A percentile compares a stretch with the other conserved stretches of the same genome.
Evolutionary conservation across 2,888 invertebrate genomes (phyloP).

Genomic region (Lamellibrachia columna): DNA sequence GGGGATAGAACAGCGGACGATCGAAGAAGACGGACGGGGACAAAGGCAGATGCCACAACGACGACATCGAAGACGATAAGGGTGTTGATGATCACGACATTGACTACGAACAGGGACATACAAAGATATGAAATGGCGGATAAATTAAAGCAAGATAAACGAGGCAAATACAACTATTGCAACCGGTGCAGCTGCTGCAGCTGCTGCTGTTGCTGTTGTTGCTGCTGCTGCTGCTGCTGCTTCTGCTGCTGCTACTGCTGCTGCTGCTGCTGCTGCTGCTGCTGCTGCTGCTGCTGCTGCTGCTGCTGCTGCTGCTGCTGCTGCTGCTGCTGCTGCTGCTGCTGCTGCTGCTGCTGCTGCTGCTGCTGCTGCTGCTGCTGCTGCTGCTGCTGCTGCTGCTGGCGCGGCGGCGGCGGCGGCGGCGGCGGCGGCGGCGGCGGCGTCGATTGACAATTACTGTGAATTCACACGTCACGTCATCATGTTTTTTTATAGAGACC

Average conservation of each 20-base stretch:
- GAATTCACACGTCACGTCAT: neutral
- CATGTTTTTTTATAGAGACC: neutral
- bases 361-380: neutral
- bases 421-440: neutral
- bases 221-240: slow-evolving; percentile 20
- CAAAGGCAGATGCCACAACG: no score
- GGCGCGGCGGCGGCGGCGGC: neutral
- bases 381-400: neutral
- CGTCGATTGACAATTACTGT: neutral
- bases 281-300: neutral
- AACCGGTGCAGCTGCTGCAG: neutral
- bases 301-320: neutral
- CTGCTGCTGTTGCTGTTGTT: neutral
- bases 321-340: neutral
- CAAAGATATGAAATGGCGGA: no score
- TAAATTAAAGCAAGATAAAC: neutral
- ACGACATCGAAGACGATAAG: no score
- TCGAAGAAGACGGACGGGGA: no score
- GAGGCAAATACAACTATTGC: neutral
- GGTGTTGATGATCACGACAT: neutral
- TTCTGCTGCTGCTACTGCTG: neutral
- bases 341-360: neutral
- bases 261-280: neutral
- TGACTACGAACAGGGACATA: neutral
- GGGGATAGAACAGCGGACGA: neutral